A percentile compares a stretch with the other conserved stretches of the same genome.
Evolutionary conservation across 1,140 invertebrate species (phyloP).

Genomic region (Cotesia vestalis): DNA sequence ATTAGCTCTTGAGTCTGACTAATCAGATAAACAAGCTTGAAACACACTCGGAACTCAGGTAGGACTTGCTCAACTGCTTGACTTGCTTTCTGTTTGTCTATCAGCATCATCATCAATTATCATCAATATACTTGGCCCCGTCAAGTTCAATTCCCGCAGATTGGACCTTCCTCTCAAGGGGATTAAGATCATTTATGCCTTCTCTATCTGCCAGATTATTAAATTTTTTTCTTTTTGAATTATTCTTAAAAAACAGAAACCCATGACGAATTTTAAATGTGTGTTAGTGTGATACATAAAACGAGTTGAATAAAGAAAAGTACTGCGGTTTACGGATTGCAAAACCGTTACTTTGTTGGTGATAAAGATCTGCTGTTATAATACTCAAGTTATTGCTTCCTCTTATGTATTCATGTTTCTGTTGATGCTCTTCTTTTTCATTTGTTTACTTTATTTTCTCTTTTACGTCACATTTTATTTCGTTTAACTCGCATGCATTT

Average conservation of each 20-base stretch:
- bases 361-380: conserved; percentile 27
- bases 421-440: conserved; percentile 11
- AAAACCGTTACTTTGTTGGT: conserved; percentile 16
- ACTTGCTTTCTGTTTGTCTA: conserved; percentile 52
- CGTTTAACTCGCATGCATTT: conserved; percentile 17
- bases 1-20: conserved; percentile 42
- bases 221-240: neutral
- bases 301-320: conserved; percentile 14
- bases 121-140: conserved; percentile 43
- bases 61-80: conserved; percentile 23
- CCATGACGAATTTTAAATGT: neutral
- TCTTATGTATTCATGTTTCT: neutral
- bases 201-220: neutral
- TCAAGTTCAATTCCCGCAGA: conserved; percentile 43
- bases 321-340: neutral
- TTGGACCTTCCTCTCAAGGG: neutral
- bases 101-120: conserved; percentile 54
- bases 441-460: no score
- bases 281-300: neutral
- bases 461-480: neutral
- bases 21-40: conserved; percentile 60
- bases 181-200: neutral
- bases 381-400: conserved; percentile 24
- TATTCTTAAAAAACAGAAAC: neutral
- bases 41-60: conserved; percentile 49